These are phyloP conservation scores for Harpegnathos saltator DNA, from an alignment of 1,140 invertebrate genomes.

Conservation along the genomic window DNA sequence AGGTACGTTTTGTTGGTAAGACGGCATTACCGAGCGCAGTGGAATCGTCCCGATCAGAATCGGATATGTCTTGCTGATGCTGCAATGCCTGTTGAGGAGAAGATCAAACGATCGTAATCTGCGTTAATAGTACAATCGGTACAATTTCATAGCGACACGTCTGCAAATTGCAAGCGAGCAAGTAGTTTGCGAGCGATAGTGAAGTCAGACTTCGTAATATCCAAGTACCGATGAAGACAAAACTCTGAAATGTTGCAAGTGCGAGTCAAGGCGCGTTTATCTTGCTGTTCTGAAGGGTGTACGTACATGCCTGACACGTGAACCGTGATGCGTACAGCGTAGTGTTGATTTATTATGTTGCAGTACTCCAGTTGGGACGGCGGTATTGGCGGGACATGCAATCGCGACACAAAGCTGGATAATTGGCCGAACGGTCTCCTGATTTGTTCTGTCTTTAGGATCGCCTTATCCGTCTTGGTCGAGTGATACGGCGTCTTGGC, in stretches of 20 bases:
- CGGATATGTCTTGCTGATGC: slow-evolving; percentile 58
- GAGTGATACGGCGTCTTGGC: slow-evolving; percentile 4
- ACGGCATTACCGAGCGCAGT: slow-evolving; percentile 30
- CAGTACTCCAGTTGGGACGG: slow-evolving; percentile 62
- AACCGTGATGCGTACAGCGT: slow-evolving; percentile 22
- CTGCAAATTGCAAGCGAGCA: background rate
- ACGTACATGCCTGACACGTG: slow-evolving; percentile 58
- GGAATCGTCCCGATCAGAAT: slow-evolving; percentile 75
- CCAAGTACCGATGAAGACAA: too few relatives aligned
- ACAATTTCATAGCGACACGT: too few relatives aligned
- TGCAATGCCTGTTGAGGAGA: slow-evolving; percentile 63
- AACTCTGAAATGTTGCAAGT: too few relatives aligned
- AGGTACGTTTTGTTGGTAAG: background rate
- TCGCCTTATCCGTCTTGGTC: background rate
- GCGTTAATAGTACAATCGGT: background rate
- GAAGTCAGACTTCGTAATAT: too few relatives aligned
- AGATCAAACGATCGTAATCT: background rate
- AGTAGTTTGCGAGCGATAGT: background rate
- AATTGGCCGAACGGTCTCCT: background rate
- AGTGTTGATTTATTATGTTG: slow-evolving; percentile 60
- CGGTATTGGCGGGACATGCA: slow-evolving; percentile 57
- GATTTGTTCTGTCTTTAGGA: background rate
- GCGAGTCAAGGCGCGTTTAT: background rate
- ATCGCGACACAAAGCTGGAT: background rate
- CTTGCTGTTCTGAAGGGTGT: background rate